Percentiles rank a stretch among this genome's conserved stretches.
phyloP scores from a whole-genome alignment of 1,140 invertebrate species.

The Periplaneta americana region DNA sequence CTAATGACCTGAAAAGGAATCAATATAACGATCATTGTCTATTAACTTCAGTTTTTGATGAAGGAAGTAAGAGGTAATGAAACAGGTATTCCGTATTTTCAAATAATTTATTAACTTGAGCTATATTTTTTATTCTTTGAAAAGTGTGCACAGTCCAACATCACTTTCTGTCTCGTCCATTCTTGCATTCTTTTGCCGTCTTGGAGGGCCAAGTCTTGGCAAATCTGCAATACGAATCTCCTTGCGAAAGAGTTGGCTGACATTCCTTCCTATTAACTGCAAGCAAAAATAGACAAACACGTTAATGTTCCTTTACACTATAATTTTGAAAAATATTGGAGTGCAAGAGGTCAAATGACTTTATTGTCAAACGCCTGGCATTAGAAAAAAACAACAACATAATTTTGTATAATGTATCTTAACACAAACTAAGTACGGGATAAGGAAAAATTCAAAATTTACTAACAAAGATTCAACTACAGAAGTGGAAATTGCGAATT shows the following conservation, averaged over 20 bases:
- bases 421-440: neutral
- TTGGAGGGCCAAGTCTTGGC: conserved; percentile 52
- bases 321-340: conserved; percentile 15
- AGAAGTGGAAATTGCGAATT: no score
- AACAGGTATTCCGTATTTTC: no score
- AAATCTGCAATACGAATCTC: conserved; percentile 79
- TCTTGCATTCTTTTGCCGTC: conserved; percentile 19
- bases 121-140: no score
- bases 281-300: conserved; percentile 27
- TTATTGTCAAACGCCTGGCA: conserved; percentile 1
- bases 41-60: no score
- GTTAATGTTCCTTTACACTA: conserved; percentile 2
- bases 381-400: neutral
- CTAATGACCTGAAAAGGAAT: no score
- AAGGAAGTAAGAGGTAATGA: no score
- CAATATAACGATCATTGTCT: no score
- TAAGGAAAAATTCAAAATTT: neutral
- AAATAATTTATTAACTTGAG: no score
- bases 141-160: neutral
- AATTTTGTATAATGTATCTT: neutral
- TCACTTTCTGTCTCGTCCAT: conserved; percentile 12
- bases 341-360: conserved; percentile 22
- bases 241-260: conserved; percentile 79
- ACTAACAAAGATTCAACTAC: neutral
- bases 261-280: conserved; percentile 70